phyloP scores from a whole-genome alignment of 2,888 invertebrate species.

The Zelleria hepariella region DNA sequence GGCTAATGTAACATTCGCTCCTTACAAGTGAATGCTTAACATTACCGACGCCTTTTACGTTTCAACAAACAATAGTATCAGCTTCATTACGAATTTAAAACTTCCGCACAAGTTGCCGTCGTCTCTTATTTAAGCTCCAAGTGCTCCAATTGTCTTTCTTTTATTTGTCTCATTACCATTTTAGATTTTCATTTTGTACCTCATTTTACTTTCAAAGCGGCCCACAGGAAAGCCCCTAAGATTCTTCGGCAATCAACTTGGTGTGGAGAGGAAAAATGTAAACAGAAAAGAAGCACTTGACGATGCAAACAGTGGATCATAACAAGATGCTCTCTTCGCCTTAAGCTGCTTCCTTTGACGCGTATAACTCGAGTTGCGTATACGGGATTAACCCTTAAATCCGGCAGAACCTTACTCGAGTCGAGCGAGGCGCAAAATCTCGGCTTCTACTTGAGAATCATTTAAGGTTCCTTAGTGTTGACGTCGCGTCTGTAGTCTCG shows the following conservation, averaged over 20 bases:
- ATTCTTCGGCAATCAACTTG: neutral
- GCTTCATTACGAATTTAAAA: neutral
- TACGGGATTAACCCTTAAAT: neutral
- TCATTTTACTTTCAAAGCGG: neutral
- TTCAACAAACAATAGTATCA: neutral
- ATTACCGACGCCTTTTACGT: too few relatives aligned
- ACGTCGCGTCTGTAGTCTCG: neutral
- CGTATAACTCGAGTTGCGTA: neutral
- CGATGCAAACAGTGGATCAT: neutral
- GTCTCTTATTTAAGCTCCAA: neutral
- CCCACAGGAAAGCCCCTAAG: slow-evolving; percentile 3
- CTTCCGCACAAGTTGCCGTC: neutral
- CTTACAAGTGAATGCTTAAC: too few relatives aligned
- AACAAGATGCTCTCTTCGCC: neutral
- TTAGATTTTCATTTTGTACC: neutral
- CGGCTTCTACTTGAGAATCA: neutral
- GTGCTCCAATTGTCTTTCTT: neutral
- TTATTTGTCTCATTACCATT: neutral
- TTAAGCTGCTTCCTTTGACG: neutral
- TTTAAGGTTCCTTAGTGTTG: neutral
- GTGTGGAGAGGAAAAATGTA: neutral
- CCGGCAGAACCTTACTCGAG: neutral
- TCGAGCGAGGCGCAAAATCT: neutral
- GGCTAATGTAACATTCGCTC: too few relatives aligned
- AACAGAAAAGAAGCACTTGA: neutral